phyloP scores from a whole-genome alignment of 2,113 vertebrate species.

The Cheirogaleus medius region DNA sequence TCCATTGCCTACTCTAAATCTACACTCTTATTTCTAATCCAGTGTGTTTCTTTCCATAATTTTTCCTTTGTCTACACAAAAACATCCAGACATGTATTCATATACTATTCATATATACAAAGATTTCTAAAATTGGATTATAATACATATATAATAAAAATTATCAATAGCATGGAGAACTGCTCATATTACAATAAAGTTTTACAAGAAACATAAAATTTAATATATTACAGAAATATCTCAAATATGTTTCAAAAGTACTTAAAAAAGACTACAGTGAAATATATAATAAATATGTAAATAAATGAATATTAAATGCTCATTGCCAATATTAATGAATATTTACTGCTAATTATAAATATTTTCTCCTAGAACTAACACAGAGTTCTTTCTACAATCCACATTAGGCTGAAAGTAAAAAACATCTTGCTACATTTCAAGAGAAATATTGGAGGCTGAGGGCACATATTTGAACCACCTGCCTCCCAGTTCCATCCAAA shows the following conservation, averaged over 20 bases:
- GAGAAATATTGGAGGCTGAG: neutral
- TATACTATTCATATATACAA: neutral
- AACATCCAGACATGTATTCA: neutral
- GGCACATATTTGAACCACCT: constrained; percentile 66
- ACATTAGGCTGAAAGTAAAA: constrained; percentile 8
- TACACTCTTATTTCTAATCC: neutral
- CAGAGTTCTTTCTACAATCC: neutral
- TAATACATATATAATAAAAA: neutral
- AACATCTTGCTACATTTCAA: neutral
- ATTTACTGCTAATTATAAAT: neutral
- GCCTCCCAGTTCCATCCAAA: constrained; percentile 38
- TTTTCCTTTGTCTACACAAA: neutral
- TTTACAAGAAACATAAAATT: constrained; percentile 8
- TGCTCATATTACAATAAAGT: neutral
- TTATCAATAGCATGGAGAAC: neutral
- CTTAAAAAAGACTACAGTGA: neutral
- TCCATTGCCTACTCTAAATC: neutral
- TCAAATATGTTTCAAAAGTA: neutral
- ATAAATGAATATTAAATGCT: neutral
- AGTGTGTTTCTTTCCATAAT: neutral
- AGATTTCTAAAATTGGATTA: neutral
- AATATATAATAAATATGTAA: neutral
- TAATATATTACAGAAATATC: neutral
- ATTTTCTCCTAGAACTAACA: neutral
- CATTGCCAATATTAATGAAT: neutral